Evolutionary conservation across 2,113 vertebrate species (phyloP).

Genomic region (Rhinoderma darwinii): DNA sequence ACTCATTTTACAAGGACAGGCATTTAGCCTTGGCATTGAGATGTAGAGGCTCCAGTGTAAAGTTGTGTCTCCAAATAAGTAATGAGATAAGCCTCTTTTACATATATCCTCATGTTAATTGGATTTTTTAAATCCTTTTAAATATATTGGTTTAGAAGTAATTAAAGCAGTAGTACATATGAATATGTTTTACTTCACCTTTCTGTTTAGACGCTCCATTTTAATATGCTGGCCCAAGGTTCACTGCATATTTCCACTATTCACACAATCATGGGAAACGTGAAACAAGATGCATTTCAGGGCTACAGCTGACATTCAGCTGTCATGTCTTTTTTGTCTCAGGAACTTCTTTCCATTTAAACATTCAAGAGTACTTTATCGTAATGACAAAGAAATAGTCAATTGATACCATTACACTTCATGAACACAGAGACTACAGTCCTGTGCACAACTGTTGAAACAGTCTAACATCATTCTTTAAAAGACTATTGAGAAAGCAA

Average conservation of each 20-base stretch:
- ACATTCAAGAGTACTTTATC: constrained; percentile 72
- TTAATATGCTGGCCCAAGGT: constrained; percentile 63
- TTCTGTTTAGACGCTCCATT: neutral
- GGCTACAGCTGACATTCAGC: constrained; percentile 71
- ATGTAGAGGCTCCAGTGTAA: neutral
- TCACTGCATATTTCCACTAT: constrained; percentile 60
- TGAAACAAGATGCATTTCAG: constrained; percentile 71
- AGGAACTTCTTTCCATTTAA: constrained; percentile 68
- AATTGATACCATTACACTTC: constrained; percentile 74
- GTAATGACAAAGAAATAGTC: constrained; percentile 70
- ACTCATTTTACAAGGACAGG: neutral
- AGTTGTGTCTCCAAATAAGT: constrained; percentile 19
- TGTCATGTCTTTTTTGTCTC: constrained; percentile 69
- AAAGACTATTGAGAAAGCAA: constrained; percentile 67
- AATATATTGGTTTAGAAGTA: constrained; percentile 45
- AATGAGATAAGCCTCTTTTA: constrained; percentile 7
- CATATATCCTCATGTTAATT: constrained; percentile 24
- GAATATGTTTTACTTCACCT: neutral
- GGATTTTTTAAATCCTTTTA: constrained; percentile 46
- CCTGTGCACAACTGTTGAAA: constrained; percentile 68
- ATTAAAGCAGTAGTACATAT: constrained; percentile 26
- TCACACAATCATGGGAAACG: constrained; percentile 68
- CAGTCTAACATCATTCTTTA: constrained; percentile 71
- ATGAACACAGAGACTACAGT: constrained; percentile 64
- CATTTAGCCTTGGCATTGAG: neutral